Evolutionary conservation across 2,797 vertebrate species (phyloP), one percentile per base, ranked within the genome.

Genomic region (Poeciliopsis presidionis): DNA sequence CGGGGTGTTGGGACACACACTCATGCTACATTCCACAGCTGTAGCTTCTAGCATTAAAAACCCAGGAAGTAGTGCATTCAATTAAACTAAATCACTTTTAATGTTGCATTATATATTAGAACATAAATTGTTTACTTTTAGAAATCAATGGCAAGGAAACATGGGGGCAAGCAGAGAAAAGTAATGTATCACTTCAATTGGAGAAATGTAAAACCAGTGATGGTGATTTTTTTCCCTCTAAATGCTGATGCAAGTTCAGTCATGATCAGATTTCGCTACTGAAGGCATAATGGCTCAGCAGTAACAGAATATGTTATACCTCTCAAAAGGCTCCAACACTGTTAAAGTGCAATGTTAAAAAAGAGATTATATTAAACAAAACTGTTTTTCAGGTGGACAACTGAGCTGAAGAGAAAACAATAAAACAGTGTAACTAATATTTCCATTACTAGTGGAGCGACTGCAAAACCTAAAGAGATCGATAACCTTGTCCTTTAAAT

Each of bases 11-110:
- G 75, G 79, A 81, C 80, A 81, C 75, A 65, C 75, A 80, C 81
- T 74, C 74, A 69, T 39, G 74, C 78, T 57, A 28, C 88, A 90
- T 89, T 88, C 89, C 89, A 78, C 84, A 80, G 84, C 73, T 84
- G 57, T 11, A 77, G 76, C 80, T 73, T 74, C 75, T 61, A 70
- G 63, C 28, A 81, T 85, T 74, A 18, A 77, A 39, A 81, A 43
- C 14, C 5, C 6, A 1, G 20, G 25, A 45, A 71, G 4, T 78
- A n/a, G 51, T 84, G 74, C 80, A 25, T 82, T 41, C 36, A 85
- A 83, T 82, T 75, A 65, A 77, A 57, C 30, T 51, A 30, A 77
- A 81, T 36, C 59, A 0, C 39, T 5, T 18, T 25, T 28, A 5
- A 28, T 39, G 70, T 70, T 80, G 71, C 47, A 0, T n/a, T 43